A percentile compares a stretch with the other conserved stretches of the same genome.
Evolutionary conservation across 2,113 vertebrate species (phyloP).

Genomic region (Oriolus oriolus): DNA sequence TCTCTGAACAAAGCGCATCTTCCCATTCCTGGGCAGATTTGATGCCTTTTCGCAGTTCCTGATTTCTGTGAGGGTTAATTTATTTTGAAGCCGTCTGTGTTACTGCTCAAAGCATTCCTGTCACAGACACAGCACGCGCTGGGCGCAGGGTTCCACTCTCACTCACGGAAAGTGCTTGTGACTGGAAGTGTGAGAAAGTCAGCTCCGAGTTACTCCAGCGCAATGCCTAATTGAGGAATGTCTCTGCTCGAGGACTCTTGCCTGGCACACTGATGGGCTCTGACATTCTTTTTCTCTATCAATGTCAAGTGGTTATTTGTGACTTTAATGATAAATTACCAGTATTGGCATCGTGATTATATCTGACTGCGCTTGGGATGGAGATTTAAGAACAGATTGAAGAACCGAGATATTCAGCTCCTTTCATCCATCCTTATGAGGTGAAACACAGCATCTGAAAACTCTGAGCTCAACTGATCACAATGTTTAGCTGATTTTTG

Average conservation of each 20-base stretch:
- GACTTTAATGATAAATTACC: constrained; percentile 34
- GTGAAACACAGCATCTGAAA: neutral
- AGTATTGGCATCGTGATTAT: constrained; percentile 7
- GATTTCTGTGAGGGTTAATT: neutral
- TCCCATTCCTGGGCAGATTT: neutral
- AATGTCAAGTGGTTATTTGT: constrained; percentile 17
- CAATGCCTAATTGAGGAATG: neutral
- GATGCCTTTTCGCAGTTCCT: neutral
- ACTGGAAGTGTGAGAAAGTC: neutral
- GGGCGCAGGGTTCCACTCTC: neutral
- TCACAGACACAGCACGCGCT: neutral
- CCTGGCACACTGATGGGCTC: neutral
- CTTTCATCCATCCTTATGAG: neutral
- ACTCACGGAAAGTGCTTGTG: neutral
- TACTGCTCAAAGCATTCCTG: neutral
- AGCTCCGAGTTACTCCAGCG: neutral
- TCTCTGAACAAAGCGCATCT: neutral
- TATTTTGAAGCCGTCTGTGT: neutral
- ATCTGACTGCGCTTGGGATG: neutral
- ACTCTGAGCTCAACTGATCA: neutral
- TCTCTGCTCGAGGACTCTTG: neutral
- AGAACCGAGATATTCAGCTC: neutral
- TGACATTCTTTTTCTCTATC: constrained; percentile 12
- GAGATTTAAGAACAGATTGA: neutral
- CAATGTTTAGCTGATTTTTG: neutral